Evolutionary conservation across 2,797 vertebrate genomes (phyloP), one percentile per base, ranked within the genome.

Genomic region (Selene dorsalis): DNA sequence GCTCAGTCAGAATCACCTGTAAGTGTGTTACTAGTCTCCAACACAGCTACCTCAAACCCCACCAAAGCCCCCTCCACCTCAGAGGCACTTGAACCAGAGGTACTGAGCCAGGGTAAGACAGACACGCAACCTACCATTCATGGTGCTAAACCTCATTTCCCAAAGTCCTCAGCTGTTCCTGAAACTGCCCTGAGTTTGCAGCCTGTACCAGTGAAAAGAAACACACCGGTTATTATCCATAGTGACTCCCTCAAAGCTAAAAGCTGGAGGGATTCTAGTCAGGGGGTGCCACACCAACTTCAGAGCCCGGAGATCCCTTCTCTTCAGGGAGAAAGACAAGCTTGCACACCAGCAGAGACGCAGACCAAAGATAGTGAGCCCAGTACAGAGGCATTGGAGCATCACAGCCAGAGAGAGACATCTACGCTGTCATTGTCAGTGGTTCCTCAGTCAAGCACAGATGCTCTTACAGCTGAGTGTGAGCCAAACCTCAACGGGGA

Each of bases 21-120:
- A 60, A 69, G 74, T 45, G 90, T 82, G 77, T 66, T 79, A 73
- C 78, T 69, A 71, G 80, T 88, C 79, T 84, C 79, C 72, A 90
- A 89, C 87, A 67, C 81, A 87, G 87, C 93, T 93, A 94, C 94
- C 94, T 94, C 94, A 94, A 83, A 82, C 55, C 68, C 87, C 82
- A 87, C 88, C 89, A 91, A 91, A 92, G 83, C 84, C 84, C 83
- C 75, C 24, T 61, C 79, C 67, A 74, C 73, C 68, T 87, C 84
- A 75, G 78, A 85, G 69, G 80, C 85, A 52, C 67, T 48, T 72
- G 69, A 84, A 43, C 57, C 12, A 48, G 76, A 91, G 73, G 77
- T 80, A 76, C 82, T 80, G 68, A 90, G 76, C 70, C 77, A 69
- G 79, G 64, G 53, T 75, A 80, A 84, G 64, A 88, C 75, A 48